These are phyloP conservation scores for Phrynosoma platyrhinos DNA, from an alignment of 2,113 vertebrate species.

Conservation along the genomic window DNA sequence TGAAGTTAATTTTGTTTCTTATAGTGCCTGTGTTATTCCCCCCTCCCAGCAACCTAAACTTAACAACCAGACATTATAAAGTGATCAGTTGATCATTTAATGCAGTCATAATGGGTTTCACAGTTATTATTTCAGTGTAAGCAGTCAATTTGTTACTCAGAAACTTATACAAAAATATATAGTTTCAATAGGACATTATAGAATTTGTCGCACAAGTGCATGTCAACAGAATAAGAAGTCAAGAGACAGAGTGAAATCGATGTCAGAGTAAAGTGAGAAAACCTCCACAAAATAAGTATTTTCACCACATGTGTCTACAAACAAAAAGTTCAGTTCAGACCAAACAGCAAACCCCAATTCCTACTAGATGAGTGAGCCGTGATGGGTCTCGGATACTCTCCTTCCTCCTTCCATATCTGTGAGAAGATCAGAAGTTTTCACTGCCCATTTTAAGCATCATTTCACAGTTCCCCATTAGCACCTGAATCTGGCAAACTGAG, in stretches of 20 bases:
- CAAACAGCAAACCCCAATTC: not conserved
- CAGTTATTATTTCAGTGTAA: not conserved
- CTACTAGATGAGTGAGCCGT: not conserved
- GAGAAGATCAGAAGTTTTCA: not conserved
- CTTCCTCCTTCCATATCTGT: not conserved
- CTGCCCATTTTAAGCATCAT: not conserved
- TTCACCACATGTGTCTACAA: not conserved
- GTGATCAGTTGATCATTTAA: not conserved
- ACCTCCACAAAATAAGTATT: not conserved
- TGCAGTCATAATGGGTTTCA: not conserved
- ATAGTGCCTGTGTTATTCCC: no score
- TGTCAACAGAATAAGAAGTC: not conserved
- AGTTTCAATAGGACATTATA: not conserved
- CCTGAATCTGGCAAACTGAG: not conserved
- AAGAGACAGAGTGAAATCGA: not conserved
- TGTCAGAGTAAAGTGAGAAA: slow-evolving; percentile 25
- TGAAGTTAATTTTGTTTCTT: not conserved
- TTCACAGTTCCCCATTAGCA: not conserved
- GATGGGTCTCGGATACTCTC: not conserved
- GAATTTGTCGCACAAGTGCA: slow-evolving; percentile 16
- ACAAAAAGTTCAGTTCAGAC: not conserved
- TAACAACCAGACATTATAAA: no score
- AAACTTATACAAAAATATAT: not conserved
- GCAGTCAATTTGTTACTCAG: not conserved
- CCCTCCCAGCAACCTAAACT: not conserved